A percentile compares a stretch with the other conserved stretches of the same genome.
Evolutionary conservation across 2,113 vertebrate species (phyloP).

Genomic region (Anolis carolinensis): DNA sequence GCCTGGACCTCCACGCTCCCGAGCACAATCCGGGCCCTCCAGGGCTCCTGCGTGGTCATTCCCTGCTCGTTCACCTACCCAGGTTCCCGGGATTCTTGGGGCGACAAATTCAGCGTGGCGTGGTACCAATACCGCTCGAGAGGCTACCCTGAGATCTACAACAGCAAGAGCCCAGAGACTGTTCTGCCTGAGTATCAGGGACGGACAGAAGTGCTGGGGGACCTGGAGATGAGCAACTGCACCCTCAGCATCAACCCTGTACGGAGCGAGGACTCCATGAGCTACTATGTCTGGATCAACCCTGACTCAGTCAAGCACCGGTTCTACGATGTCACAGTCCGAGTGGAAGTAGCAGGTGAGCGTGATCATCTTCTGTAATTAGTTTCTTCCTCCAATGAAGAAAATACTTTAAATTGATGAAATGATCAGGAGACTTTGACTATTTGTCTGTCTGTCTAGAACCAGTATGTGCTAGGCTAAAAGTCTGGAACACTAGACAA

Average conservation of each 20-base stretch:
- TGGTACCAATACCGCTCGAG: constrained; percentile 62
- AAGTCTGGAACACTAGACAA: too few species aligned
- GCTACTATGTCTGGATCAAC: constrained; percentile 41
- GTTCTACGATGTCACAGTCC: constrained; percentile 20
- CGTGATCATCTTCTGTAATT: too few species aligned
- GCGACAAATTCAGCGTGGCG: constrained; percentile 2
- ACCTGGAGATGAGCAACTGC: constrained; percentile 72
- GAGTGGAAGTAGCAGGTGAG: constrained; percentile 21
- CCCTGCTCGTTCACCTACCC: constrained; percentile 75
- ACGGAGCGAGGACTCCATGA: background rate
- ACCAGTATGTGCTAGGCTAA: too few species aligned
- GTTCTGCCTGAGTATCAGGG: constrained; percentile 65
- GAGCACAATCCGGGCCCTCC: constrained; percentile 62
- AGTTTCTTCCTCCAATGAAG: background rate
- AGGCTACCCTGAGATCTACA: constrained; percentile 45
- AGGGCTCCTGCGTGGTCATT: constrained; percentile 77
- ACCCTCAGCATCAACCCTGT: constrained; percentile 72
- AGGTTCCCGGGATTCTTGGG: constrained; percentile 16
- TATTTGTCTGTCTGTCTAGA: too few species aligned
- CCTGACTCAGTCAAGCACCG: constrained; percentile 7
- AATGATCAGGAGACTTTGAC: background rate
- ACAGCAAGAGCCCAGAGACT: constrained; percentile 37
- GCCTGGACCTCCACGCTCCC: constrained; percentile 61
- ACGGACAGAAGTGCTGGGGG: constrained; percentile 66
- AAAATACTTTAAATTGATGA: background rate